Conservation (phyloP, 2,888 invertebrate species). For the Oxycera nigricornis region DNA sequence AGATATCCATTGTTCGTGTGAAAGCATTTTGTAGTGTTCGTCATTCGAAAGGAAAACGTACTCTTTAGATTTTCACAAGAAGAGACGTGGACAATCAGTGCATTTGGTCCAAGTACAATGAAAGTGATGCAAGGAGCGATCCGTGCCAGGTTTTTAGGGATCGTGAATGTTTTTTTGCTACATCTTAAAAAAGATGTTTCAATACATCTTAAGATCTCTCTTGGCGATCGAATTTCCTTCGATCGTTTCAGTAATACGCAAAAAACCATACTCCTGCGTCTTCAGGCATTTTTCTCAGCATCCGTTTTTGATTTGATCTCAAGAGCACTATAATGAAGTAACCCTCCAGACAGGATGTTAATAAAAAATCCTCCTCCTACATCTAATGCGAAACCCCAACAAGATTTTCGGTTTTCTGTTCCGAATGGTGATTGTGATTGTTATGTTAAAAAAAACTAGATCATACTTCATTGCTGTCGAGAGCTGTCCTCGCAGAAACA, state of each 20-base stretch:
- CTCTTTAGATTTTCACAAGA: constrained; percentile 6
- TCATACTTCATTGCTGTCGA: neutral
- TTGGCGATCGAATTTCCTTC: constrained; percentile 28
- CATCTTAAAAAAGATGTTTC: neutral
- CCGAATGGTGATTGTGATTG: neutral
- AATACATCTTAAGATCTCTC: constrained; percentile 3
- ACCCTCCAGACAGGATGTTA: constrained; percentile 26
- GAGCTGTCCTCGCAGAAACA: neutral
- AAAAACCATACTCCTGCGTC: constrained; percentile 1
- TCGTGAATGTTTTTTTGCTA: neutral
- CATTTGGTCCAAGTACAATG: neutral
- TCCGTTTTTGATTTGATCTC: constrained; percentile 27
- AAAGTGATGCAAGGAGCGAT: constrained; percentile 6
- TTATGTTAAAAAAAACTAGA: neutral
- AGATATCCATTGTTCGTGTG: constrained; percentile 8
- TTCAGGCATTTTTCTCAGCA: constrained; percentile 16
- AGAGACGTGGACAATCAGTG: constrained; percentile 15
- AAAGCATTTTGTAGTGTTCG: constrained; percentile 1
- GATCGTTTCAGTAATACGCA: too few species aligned
- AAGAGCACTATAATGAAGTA: neutral
- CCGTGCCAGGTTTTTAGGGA: neutral
- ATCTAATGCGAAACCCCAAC: neutral
- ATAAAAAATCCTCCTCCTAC: constrained; percentile 12
- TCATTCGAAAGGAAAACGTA: neutral
- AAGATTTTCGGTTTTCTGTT: neutral